A percentile compares a stretch with the other conserved stretches of the same genome.
phyloP scores from a whole-genome alignment of 2,113 vertebrate species.

The Stegostoma tigrinum region DNA sequence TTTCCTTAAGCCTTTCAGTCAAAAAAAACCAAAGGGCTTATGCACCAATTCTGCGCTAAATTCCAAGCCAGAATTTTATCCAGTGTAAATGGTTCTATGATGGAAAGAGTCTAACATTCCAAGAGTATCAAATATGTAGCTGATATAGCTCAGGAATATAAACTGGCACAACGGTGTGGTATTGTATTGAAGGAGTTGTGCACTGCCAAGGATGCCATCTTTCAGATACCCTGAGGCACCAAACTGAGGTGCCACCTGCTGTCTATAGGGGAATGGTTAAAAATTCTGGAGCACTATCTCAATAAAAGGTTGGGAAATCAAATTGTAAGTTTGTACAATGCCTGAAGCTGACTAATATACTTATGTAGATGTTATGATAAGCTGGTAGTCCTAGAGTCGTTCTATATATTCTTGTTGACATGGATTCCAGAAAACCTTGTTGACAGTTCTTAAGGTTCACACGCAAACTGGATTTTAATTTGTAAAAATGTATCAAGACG shows the following conservation, averaged over 20 bases:
- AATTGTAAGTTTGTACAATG: background rate
- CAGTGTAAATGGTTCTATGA: background rate
- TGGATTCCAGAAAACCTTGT: background rate
- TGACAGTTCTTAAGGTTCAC: background rate
- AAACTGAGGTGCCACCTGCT: background rate
- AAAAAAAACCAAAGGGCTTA: background rate
- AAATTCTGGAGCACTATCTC: background rate
- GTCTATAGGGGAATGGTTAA: background rate
- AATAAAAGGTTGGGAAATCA: background rate
- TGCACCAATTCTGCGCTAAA: background rate
- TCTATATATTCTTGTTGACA: background rate
- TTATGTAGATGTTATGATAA: background rate
- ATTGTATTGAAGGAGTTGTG: background rate
- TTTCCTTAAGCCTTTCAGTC: background rate
- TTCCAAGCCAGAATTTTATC: background rate
- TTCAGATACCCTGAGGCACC: background rate
- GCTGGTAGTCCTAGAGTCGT: background rate
- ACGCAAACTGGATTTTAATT: background rate
- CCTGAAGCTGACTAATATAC: background rate
- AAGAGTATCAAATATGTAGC: background rate
- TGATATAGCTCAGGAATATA: background rate
- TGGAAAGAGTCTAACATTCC: background rate
- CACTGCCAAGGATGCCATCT: background rate
- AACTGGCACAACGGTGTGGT: background rate
- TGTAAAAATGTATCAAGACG: background rate